These are phyloP conservation scores for Thomomys bottae DNA, from an alignment of 2,113 vertebrate species.

Conservation along the genomic window DNA sequence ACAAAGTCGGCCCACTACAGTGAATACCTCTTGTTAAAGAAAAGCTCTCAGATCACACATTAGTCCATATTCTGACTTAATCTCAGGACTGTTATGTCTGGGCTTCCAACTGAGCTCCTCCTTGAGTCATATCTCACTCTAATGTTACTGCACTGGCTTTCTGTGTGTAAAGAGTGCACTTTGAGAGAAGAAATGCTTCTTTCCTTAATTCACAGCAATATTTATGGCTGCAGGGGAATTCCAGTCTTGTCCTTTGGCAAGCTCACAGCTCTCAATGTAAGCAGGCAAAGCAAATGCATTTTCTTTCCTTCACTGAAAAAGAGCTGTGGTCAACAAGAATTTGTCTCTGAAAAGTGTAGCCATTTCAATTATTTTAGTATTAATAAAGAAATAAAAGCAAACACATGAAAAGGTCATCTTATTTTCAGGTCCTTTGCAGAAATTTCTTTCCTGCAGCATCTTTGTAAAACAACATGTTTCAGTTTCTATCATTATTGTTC, in stretches of 20 bases:
- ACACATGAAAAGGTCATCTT: not conserved
- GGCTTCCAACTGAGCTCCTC: not conserved
- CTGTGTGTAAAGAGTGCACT: slow-evolving; percentile 49
- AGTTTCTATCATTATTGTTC: not conserved
- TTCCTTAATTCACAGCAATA: slow-evolving; percentile 64
- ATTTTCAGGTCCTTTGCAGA: not conserved
- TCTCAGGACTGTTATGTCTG: not conserved
- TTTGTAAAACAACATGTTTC: slow-evolving; percentile 4
- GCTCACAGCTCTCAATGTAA: slow-evolving; percentile 44
- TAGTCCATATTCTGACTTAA: not conserved
- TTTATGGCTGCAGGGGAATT: slow-evolving; percentile 61
- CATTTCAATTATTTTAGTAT: slow-evolving; percentile 39
- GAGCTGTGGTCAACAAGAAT: not conserved
- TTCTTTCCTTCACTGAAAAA: slow-evolving; percentile 41
- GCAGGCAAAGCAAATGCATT: slow-evolving; percentile 36
- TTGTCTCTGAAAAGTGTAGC: not conserved
- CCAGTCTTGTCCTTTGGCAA: slow-evolving; percentile 57
- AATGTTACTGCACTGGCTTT: slow-evolving; percentile 19
- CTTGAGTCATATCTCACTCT: slow-evolving; percentile 33
- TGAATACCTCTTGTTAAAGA: slow-evolving; percentile 16
- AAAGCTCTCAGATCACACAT: slow-evolving; percentile 11
- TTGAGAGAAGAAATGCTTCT: slow-evolving; percentile 53
- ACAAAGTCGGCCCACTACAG: not conserved
- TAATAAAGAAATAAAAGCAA: slow-evolving; percentile 36
- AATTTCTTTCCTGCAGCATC: not conserved